Conservation (phyloP, 2,888 invertebrate genomes). For the Drosophila borborema region DNA sequence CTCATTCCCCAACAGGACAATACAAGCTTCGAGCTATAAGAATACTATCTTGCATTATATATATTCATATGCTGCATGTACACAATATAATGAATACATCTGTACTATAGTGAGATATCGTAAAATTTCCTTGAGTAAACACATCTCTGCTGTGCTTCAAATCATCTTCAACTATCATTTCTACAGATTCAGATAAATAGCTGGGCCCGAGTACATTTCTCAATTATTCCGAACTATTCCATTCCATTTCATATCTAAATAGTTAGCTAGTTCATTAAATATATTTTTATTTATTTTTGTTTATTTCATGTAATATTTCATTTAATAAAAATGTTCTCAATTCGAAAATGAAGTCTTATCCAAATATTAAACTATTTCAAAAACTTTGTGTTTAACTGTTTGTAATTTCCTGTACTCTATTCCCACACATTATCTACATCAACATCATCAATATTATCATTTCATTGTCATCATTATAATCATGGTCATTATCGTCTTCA, state of each 20-base stretch:
- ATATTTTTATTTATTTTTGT: too few species aligned
- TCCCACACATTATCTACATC: background rate
- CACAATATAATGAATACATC: too few species aligned
- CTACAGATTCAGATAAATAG: background rate
- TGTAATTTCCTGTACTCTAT: constrained; percentile 15
- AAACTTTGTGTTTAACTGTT: constrained; percentile 2
- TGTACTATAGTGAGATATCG: background rate
- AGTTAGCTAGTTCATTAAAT: too few species aligned
- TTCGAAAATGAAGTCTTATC: background rate
- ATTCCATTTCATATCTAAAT: too few species aligned
- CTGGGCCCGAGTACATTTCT: too few species aligned
- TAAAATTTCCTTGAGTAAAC: background rate
- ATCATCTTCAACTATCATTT: background rate
- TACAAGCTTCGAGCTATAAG: too few species aligned
- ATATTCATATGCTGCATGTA: too few species aligned
- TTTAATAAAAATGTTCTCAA: background rate
- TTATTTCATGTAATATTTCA: background rate
- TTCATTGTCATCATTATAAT: background rate
- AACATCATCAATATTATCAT: background rate
- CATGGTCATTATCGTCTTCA: background rate
- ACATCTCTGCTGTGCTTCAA: background rate
- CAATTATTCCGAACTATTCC: too few species aligned
- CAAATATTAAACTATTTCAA: background rate
- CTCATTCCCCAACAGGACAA: too few species aligned
- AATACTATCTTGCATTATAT: too few species aligned